These are phyloP conservation scores for Chloroceryle aenea DNA, from an alignment of 2,113 vertebrate species.

Conservation along the genomic window DNA sequence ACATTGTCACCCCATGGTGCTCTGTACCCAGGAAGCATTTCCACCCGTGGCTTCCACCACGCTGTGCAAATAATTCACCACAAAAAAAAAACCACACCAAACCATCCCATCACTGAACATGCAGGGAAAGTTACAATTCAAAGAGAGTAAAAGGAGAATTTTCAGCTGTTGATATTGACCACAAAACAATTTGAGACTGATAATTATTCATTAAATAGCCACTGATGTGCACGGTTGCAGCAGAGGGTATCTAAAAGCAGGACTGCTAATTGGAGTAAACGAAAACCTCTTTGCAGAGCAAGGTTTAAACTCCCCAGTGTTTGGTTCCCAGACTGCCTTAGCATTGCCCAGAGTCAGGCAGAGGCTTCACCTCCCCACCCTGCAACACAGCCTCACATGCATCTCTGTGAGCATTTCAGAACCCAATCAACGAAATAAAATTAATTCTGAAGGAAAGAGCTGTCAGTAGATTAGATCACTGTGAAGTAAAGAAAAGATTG, in stretches of 20 bases:
- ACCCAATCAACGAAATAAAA: neutral
- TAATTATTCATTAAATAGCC: neutral
- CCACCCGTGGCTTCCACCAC: neutral
- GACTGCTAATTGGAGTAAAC: neutral
- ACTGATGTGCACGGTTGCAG: neutral
- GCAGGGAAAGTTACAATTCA: neutral
- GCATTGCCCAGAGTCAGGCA: neutral
- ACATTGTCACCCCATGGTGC: rapidly evolving
- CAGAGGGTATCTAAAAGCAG: neutral
- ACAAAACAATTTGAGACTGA: neutral
- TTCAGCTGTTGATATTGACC: neutral
- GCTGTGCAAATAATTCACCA: neutral
- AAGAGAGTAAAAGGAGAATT: neutral
- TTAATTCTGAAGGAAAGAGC: neutral
- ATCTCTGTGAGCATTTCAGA: neutral
- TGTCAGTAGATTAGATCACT: neutral
- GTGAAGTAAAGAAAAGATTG: neutral
- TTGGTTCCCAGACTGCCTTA: rapidly evolving
- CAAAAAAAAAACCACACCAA: neutral
- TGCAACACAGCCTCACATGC: rapidly evolving
- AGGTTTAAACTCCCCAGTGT: neutral
- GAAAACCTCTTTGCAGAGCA: neutral
- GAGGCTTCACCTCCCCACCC: too few species aligned
- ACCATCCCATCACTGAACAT: neutral
- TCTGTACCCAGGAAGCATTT: neutral